Percentiles rank a stretch among this genome's conserved stretches.
Conservation (phyloP, 37 sponge, comb jelly and placozoan species). For the Spongia lamella region DNA sequence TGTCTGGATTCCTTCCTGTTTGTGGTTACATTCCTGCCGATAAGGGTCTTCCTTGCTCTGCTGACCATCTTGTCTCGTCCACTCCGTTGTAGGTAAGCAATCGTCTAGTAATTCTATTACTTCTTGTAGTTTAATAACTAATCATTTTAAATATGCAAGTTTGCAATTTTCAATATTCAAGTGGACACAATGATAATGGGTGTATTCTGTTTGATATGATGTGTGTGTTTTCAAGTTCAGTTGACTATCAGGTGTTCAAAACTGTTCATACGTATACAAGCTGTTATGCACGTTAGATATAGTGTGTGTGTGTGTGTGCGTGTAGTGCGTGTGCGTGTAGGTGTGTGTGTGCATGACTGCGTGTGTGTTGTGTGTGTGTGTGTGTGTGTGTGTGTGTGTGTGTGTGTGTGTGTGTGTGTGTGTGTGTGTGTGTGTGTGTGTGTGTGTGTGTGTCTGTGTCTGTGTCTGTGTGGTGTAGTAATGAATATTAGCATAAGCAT, state of each 20-base stretch:
- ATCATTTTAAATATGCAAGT: not conserved
- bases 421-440: too few species aligned
- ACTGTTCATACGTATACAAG: too few species aligned
- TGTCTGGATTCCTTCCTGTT: slow-evolving; percentile 91
- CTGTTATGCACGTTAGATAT: too few species aligned
- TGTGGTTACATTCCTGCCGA: slow-evolving; percentile 86
- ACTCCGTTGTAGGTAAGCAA: slow-evolving; percentile 32
- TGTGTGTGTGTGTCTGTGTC: too few species aligned
- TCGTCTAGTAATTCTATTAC: not conserved
- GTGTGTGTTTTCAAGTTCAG: too few species aligned
- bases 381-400: not conserved
- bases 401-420: slow-evolving; percentile 14
- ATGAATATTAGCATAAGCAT: too few species aligned
- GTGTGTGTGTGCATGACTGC: not conserved
- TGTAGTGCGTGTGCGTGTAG: not conserved
- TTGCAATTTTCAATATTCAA: not conserved
- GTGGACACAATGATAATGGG: too few species aligned
- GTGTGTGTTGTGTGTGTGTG: not conserved
- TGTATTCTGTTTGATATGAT: too few species aligned
- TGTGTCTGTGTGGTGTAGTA: too few species aligned
- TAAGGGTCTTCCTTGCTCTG: slow-evolving; percentile 61
- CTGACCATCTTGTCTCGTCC: slow-evolving; percentile 15
- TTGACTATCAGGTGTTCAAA: too few species aligned
- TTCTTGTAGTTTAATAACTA: not conserved
- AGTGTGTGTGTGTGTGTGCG: not conserved